Conservation (phyloP, 1,140 invertebrate genomes). For the Galleria mellonella region DNA sequence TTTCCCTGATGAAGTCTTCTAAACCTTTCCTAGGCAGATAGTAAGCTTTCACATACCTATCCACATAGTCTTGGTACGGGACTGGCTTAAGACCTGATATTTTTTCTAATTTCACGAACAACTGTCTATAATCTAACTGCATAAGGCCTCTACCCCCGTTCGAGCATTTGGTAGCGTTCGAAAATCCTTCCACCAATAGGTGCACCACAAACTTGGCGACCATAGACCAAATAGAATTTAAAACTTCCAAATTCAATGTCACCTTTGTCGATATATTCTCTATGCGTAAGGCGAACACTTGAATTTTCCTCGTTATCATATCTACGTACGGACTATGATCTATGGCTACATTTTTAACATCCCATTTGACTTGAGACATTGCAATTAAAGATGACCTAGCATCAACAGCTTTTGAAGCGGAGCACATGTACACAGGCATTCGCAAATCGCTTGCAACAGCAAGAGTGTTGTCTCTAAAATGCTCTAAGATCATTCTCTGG, state of each 20-base stretch:
- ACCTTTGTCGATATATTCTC: slow-evolving; percentile 81
- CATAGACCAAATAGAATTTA: slow-evolving; percentile 88
- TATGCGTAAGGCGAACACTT: slow-evolving; percentile 85
- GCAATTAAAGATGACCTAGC: slow-evolving; percentile 83
- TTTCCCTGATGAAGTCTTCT: slow-evolving; percentile 91
- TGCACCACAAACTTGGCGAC: slow-evolving; percentile 88
- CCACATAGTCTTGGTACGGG: slow-evolving; percentile 92
- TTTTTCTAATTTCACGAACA: slow-evolving; percentile 92
- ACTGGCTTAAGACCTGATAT: slow-evolving; percentile 88
- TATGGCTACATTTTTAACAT: slow-evolving; percentile 95
- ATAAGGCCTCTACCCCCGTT: slow-evolving; percentile 97
- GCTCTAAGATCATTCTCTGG: slow-evolving; percentile 81
- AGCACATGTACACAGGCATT: slow-evolving; percentile 89
- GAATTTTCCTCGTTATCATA: slow-evolving; percentile 83
- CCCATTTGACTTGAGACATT: slow-evolving; percentile 97
- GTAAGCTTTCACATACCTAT: slow-evolving; percentile 96
- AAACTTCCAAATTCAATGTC: slow-evolving; percentile 82
- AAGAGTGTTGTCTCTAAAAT: slow-evolving; percentile 87
- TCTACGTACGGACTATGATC: slow-evolving; percentile 95
- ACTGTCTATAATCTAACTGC: slow-evolving; percentile 98
- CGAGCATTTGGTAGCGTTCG: slow-evolving; percentile 94
- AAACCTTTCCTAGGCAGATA: slow-evolving; percentile 92
- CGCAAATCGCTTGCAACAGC: slow-evolving; percentile 82
- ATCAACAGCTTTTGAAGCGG: slow-evolving; percentile 87
- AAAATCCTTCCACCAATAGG: slow-evolving; percentile 95